phyloP scores from a whole-genome alignment of 2,888 invertebrate species.

The Nycteola revayana region DNA sequence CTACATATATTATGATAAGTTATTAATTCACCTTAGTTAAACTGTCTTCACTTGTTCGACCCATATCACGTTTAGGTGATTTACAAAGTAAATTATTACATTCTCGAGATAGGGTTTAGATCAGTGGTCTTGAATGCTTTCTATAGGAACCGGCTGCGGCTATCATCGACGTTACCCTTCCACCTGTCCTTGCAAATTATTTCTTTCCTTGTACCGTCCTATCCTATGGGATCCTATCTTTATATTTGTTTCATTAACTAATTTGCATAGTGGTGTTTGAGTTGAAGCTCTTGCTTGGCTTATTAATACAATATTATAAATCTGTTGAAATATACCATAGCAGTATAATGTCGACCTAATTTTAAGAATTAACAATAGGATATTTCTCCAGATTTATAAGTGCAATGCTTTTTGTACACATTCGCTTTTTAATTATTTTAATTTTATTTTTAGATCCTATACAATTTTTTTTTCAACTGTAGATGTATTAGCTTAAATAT shows the following conservation, averaged over 20 bases:
- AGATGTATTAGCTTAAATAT: conserved; percentile 32
- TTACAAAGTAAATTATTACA: no score
- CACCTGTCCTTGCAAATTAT: conserved; percentile 60
- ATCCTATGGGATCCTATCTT: conserved; percentile 57
- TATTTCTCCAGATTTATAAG: conserved; percentile 37
- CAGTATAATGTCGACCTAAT: conserved; percentile 9
- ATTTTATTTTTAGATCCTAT: conserved; percentile 19
- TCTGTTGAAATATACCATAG: conserved; percentile 47
- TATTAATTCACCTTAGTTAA: conserved; percentile 9
- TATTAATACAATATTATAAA: conserved; percentile 38
- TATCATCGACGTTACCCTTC: conserved; percentile 73
- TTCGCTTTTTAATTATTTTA: conserved; percentile 35
- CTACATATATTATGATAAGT: conserved; percentile 9
- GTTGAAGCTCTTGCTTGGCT: conserved; percentile 54
- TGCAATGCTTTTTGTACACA: conserved; percentile 29
- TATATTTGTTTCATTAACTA: conserved; percentile 60
- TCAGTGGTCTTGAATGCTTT: conserved; percentile 44
- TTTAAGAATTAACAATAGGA: conserved; percentile 7
- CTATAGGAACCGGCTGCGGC: conserved; percentile 76
- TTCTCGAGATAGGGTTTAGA: conserved; percentile 27
- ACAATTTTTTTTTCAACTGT: conserved; percentile 30
- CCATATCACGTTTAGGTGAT: conserved; percentile 17
- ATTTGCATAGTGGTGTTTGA: conserved; percentile 56
- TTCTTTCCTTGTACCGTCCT: conserved; percentile 39
- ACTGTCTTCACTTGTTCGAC: conserved; percentile 15